Evolutionary conservation across 2,797 vertebrate species (phyloP).

Genomic region (Platyrinchus mystaceus): DNA sequence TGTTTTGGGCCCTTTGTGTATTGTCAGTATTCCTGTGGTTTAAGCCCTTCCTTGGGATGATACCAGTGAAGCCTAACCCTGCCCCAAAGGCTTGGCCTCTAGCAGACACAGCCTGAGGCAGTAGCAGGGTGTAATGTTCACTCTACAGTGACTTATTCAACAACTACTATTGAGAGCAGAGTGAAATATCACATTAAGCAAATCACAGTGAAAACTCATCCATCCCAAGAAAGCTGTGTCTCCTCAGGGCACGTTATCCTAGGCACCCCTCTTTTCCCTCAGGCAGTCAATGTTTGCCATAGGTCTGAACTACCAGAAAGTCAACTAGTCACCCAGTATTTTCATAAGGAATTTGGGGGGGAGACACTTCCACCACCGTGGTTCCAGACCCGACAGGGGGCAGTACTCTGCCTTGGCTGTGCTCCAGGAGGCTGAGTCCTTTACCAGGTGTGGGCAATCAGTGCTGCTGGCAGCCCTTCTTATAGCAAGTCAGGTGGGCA

Average conservation of each 20-base stretch:
- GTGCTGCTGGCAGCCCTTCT: background rate
- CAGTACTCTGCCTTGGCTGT: background rate
- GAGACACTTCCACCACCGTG: rapidly evolving
- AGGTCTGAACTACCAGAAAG: background rate
- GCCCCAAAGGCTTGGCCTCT: background rate
- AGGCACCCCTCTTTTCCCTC: rapidly evolving
- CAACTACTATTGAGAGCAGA: background rate
- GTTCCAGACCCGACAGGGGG: rapidly evolving
- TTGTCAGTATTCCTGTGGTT: background rate
- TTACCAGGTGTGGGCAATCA: background rate
- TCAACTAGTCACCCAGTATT: rapidly evolving
- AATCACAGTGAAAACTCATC: background rate
- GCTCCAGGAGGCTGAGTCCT: background rate
- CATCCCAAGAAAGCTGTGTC: background rate
- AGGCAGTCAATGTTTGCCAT: rapidly evolving
- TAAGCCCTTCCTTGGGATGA: background rate
- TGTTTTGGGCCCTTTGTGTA: background rate
- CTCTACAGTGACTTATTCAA: background rate
- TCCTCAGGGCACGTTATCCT: background rate
- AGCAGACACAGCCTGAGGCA: rapidly evolving
- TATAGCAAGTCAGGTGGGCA: background rate
- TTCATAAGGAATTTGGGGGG: background rate
- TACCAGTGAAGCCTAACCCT: background rate
- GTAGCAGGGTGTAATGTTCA: rapidly evolving
- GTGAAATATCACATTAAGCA: background rate